Percentiles rank a stretch among this genome's conserved stretches.
Conservation (phyloP, 2,888 invertebrate genomes). For the Cheiracanthium punctorium region DNA sequence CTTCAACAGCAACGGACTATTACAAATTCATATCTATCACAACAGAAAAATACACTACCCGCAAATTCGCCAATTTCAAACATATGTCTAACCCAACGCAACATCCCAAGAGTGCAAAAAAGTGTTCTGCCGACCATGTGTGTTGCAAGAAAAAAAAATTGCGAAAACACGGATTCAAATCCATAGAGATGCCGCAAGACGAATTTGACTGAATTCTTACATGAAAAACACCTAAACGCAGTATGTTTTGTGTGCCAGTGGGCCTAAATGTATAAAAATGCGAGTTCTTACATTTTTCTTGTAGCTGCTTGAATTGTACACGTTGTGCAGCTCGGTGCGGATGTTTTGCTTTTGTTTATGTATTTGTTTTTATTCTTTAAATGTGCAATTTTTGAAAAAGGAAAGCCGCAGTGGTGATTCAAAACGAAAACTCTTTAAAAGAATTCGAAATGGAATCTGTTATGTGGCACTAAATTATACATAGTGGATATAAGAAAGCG, state of each 20-base stretch:
- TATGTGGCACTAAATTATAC: no score
- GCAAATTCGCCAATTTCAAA: conserved; percentile 31
- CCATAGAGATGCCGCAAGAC: neutral
- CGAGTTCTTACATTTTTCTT: no score
- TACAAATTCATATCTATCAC: neutral
- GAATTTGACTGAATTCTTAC: neutral
- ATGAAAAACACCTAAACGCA: neutral
- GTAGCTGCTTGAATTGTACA: no score
- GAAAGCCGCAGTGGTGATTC: no score
- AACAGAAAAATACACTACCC: neutral
- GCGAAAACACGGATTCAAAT: neutral
- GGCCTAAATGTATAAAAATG: neutral
- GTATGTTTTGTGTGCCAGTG: neutral
- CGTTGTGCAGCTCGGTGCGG: no score
- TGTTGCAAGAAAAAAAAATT: neutral
- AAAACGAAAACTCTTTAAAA: no score
- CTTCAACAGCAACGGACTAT: neutral
- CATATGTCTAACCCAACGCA: conserved; percentile 29
- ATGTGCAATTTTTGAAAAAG: no score
- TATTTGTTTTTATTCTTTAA: no score
- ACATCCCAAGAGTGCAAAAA: conserved; percentile 6
- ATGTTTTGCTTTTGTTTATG: no score
- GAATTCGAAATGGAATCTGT: no score
- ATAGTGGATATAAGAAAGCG: no score
- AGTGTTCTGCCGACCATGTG: neutral